Conservation (phyloP, 2,797 vertebrate species). For the Cheracebus regulus region DNA sequence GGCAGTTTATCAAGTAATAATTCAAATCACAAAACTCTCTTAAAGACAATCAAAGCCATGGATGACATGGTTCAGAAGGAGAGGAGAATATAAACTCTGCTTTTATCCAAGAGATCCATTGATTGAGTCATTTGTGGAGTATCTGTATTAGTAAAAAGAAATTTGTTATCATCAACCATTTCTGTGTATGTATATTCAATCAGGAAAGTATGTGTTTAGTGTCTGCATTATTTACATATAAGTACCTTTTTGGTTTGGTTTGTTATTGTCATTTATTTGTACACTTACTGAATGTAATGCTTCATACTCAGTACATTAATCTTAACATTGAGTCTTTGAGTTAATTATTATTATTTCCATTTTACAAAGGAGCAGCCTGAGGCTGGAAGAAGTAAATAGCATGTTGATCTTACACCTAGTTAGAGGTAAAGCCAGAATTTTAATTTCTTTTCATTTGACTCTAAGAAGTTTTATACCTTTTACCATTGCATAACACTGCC, state of each 20-base stretch:
- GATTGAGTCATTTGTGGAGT: neutral
- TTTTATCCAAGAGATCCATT: neutral
- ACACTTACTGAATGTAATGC: neutral
- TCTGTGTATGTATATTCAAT: neutral
- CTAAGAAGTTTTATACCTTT: neutral
- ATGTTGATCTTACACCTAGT: neutral
- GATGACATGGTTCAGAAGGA: neutral
- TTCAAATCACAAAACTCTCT: neutral
- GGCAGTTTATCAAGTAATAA: neutral
- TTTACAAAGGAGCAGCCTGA: neutral
- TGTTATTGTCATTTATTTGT: neutral
- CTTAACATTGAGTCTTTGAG: neutral
- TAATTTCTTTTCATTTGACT: neutral
- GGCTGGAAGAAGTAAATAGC: neutral
- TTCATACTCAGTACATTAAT: neutral
- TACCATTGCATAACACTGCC: conserved; percentile 29
- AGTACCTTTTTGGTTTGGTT: neutral
- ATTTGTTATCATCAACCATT: neutral
- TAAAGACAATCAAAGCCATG: neutral
- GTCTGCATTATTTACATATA: neutral
- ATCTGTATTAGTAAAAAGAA: neutral
- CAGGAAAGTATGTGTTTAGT: neutral
- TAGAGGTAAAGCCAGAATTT: neutral
- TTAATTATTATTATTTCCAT: neutral
- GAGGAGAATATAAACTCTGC: neutral